Conservation (phyloP, 2,888 invertebrate species). For the Agrilus mali region DNA sequence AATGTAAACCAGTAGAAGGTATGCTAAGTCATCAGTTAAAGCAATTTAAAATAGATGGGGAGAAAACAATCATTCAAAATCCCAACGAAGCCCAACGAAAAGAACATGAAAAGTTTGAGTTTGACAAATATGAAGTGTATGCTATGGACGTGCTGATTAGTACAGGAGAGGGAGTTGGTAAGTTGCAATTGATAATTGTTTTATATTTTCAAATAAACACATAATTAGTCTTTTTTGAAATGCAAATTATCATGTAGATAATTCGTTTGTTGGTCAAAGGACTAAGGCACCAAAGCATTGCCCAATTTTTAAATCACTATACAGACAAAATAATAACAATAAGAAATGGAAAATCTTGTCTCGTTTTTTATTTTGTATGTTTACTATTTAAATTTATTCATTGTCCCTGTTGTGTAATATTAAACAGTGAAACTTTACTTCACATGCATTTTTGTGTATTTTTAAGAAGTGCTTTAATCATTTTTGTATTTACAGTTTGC, state of each 20-base stretch:
- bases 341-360: not conserved
- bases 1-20: conserved; percentile 79
- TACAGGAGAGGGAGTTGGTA: conserved; percentile 83
- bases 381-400: not conserved
- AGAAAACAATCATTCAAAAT: conserved; percentile 94
- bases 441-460: not conserved
- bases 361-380: not conserved
- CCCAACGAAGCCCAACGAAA: conserved; percentile 94
- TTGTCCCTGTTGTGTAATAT: not conserved
- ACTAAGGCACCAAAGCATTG: no score
- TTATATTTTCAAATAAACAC: not conserved
- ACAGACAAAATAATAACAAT: no score
- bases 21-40: conserved; percentile 92
- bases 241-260: no score
- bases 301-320: no score
- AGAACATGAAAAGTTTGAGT: conserved; percentile 91
- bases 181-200: not conserved
- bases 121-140: conserved; percentile 95
- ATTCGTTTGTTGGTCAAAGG: no score
- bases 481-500: no score
- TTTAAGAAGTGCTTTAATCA: not conserved
- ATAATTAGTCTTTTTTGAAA: no score
- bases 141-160: conserved; percentile 97
- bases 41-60: conserved; percentile 94
- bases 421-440: not conserved